These are phyloP conservation scores for Ceyx cyanopectus DNA, from an alignment of 2,113 vertebrate species.

Conservation along the genomic window DNA sequence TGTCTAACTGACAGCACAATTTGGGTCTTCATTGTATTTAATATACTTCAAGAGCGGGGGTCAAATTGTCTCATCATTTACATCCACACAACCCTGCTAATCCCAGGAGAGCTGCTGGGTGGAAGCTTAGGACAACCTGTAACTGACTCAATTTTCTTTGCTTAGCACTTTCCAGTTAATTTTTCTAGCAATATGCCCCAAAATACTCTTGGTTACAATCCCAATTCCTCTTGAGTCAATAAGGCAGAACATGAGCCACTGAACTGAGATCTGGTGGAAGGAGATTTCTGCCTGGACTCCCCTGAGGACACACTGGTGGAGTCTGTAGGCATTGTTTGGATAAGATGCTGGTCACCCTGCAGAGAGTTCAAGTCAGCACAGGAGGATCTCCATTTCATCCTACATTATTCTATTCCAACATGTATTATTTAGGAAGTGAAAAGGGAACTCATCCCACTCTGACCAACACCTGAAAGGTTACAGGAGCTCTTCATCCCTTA, in stretches of 20 bases:
- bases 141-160: background rate
- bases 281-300: background rate
- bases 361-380: background rate
- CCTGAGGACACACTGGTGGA: background rate
- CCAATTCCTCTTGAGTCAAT: background rate
- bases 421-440: background rate
- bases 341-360: background rate
- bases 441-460: background rate
- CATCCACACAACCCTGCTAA: background rate
- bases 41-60: background rate
- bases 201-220: background rate
- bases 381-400: background rate
- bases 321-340: background rate
- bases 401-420: background rate
- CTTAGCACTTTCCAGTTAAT: background rate
- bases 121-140: background rate
- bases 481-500: background rate
- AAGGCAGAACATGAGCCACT: background rate
- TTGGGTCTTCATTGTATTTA: constrained; percentile 14
- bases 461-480: background rate
- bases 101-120: background rate
- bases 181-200: background rate
- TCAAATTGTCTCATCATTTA: constrained; percentile 59
- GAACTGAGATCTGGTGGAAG: background rate
- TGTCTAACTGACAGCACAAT: constrained; percentile 41